A percentile compares a stretch with the other conserved stretches of the same genome.
phyloP scores from a whole-genome alignment of 2,888 invertebrate species.

The Ochlodes sylvanus region DNA sequence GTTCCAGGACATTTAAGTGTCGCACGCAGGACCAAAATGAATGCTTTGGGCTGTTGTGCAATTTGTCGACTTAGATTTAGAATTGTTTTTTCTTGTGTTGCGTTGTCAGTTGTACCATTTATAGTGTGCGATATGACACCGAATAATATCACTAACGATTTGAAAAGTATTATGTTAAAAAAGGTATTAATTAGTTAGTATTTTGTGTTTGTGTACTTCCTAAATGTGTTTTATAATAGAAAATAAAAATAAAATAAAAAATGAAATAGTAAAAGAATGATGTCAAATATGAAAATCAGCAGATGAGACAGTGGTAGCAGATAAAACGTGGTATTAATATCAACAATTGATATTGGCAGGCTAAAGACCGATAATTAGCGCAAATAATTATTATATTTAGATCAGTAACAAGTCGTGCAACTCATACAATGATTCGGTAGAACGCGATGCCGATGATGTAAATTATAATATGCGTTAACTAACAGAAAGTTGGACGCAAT shows the following conservation, averaged over 20 bases:
- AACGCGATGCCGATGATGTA: conserved; percentile 34
- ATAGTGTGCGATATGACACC: conserved; percentile 54
- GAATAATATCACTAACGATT: conserved; percentile 36
- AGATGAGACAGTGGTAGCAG: background rate
- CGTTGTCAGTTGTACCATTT: conserved; percentile 33
- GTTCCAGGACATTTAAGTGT: conserved; percentile 37
- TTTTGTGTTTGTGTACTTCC: conserved; percentile 10
- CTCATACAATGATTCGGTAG: conserved; percentile 18
- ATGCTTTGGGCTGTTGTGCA: conserved; percentile 43
- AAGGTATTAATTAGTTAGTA: conserved; percentile 1
- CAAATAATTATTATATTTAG: conserved; percentile 11
- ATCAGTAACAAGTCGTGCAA: conserved; percentile 17
- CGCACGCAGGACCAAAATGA: conserved; percentile 50
- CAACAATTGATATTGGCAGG: background rate
- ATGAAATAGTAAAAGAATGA: background rate
- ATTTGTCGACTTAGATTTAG: conserved; percentile 38
- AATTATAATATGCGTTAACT: conserved; percentile 38
- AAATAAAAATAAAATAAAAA: background rate
- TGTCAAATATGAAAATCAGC: background rate
- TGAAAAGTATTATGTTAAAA: conserved; percentile 14
- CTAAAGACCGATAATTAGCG: conserved; percentile 7
- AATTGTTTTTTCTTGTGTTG: conserved; percentile 37
- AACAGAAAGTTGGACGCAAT: conserved; percentile 57
- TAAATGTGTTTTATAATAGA: conserved; percentile 6
- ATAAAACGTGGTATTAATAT: background rate